Conservation (phyloP, 2,113 vertebrate species). For the Poeciliopsis prolifica region DNA sequence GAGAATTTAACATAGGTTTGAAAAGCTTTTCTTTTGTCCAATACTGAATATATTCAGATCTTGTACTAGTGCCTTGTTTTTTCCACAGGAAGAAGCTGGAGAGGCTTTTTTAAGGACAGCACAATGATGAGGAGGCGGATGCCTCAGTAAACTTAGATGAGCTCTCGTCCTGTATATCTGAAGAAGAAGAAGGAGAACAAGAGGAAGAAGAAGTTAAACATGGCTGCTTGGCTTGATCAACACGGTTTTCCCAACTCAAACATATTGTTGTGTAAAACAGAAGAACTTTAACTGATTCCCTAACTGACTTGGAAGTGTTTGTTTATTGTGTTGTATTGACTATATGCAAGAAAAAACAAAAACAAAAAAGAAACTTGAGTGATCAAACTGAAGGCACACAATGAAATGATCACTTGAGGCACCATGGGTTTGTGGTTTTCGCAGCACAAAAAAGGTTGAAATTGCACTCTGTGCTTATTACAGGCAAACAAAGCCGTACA, state of each 20-base stretch:
- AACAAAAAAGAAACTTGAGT: too few species aligned
- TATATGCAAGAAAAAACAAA: too few species aligned
- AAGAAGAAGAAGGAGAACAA: background rate
- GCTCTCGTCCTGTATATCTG: background rate
- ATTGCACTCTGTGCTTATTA: too few species aligned
- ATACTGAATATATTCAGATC: background rate
- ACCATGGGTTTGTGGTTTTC: too few species aligned
- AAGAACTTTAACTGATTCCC: background rate
- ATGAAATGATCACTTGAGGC: too few species aligned
- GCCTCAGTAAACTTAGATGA: conserved; percentile 64
- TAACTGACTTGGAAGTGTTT: conserved; percentile 2
- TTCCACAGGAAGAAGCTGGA: conserved; percentile 73
- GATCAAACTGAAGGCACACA: too few species aligned
- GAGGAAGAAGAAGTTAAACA: background rate
- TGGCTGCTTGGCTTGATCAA: conserved; percentile 14
- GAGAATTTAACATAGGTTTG: conserved; percentile 36
- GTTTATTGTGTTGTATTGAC: background rate
- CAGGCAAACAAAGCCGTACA: too few species aligned
- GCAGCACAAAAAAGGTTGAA: too few species aligned
- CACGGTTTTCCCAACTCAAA: conserved; percentile 15
- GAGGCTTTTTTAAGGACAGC: conserved; percentile 31
- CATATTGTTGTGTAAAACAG: conserved; percentile 11
- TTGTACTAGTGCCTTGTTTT: conserved; percentile 6
- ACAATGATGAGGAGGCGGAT: conserved; percentile 16
- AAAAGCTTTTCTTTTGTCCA: background rate